phyloP scores from a whole-genome alignment of 1,140 invertebrate genomes.

The Zophobas morio region DNA sequence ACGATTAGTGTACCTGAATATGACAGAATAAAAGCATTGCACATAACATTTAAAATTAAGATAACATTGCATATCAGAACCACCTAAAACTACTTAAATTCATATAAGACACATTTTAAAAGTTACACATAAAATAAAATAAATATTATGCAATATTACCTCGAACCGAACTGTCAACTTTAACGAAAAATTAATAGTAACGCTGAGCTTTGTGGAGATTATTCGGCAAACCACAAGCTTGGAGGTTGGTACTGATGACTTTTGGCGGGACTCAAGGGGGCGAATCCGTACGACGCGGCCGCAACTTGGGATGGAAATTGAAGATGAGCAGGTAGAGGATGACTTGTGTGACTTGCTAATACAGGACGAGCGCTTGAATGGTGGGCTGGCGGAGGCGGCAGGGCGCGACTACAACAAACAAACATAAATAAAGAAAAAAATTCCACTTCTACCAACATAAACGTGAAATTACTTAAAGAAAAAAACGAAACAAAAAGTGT shows the following conservation, averaged over 20 bases:
- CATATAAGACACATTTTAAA: slow-evolving; percentile 31
- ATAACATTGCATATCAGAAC: slow-evolving; percentile 40
- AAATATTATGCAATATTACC: slow-evolving; percentile 38
- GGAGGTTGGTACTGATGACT: slow-evolving; percentile 80
- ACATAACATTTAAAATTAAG: slow-evolving; percentile 37
- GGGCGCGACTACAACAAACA: slow-evolving; percentile 74
- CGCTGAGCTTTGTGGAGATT: slow-evolving; percentile 54
- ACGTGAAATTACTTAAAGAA: slow-evolving; percentile 16
- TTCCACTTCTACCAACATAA: not conserved
- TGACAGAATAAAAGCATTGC: slow-evolving; percentile 39
- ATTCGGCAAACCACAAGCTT: slow-evolving; percentile 84
- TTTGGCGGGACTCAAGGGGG: slow-evolving; percentile 80
- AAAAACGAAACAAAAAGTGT: not conserved
- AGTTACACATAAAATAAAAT: slow-evolving; percentile 18
- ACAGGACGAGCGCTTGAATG: slow-evolving; percentile 87
- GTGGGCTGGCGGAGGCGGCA: slow-evolving; percentile 87
- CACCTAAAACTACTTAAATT: slow-evolving; percentile 47
- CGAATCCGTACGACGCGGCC: slow-evolving; percentile 78
- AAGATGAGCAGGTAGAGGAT: slow-evolving; percentile 89
- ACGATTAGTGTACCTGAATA: slow-evolving; percentile 42
- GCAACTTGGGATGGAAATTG: slow-evolving; percentile 79
- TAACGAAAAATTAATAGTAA: slow-evolving; percentile 32
- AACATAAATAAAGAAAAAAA: slow-evolving; percentile 32
- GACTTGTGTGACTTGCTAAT: slow-evolving; percentile 79
- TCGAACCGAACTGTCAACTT: slow-evolving; percentile 6